Base-by-base conservation (phyloP, 2,797 vertebrate species). In the Oreonectes daqikongensis region DNA sequence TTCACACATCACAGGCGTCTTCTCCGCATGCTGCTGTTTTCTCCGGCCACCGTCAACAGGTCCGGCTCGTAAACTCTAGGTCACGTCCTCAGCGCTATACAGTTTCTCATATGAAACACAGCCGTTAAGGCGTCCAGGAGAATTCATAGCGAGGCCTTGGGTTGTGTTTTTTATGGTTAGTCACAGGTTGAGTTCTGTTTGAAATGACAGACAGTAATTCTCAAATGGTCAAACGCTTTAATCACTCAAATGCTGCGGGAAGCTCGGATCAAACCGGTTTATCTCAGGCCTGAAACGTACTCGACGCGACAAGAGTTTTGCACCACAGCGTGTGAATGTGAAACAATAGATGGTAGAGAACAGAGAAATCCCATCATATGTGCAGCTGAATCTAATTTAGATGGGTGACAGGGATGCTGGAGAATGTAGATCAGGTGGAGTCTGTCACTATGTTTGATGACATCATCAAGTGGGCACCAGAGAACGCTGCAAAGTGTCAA, bases 401-500 rank as follows among this genome's bases (percentile, higher is more conserved):
- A 65, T 65, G 28, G 8, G 30, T 30, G 3, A 30, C 30, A 38
- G 38, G 11, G 11, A 9, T 10, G 9, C 38, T 12, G 38, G 38
- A 40, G 38, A 40, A 40, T 40, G 78, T 78, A 88, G 93, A 92
- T 90, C 91, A 93, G 93, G 93, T 94, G 92, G 90, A 93, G 89
- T 87, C 87, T 92, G 91, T 93, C 92, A 94, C 94, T 93, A 84
- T 86, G 87, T 88, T 53, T 55, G 90, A 93, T 94, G 89, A 94
- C 92, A 94, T 96, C 91, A 94, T 93, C 85, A 67, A 94, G 92
- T 91, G 87, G 92, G 93, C 90, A 93, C 93, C 91, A 88, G 92
- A 95, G 95, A 94, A 94, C 90, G 92, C 92, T 97, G 95, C 94
- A 89, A 93, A 96, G 95, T 97, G 96, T 97, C 96, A n/a, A n/a